phyloP scores from a whole-genome alignment of 2,797 vertebrate genomes.

The Callimico goeldii region DNA sequence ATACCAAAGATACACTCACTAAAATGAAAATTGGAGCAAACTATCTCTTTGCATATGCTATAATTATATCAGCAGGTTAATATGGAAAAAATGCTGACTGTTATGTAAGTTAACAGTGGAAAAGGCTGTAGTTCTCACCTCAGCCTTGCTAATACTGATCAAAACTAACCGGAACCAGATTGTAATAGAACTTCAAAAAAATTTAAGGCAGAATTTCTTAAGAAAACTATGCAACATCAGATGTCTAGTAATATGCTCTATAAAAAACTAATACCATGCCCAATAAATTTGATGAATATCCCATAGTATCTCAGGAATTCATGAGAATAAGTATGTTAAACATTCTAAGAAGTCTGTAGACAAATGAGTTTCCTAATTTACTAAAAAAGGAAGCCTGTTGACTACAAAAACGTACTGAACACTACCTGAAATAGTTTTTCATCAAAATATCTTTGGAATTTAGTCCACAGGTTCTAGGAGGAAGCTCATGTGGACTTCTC shows the following conservation, averaged over 20 bases:
- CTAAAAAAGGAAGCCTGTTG: not conserved
- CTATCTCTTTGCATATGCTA: not conserved
- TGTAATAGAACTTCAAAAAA: not conserved
- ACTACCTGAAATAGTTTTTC: not conserved
- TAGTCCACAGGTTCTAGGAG: not conserved
- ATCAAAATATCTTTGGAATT: not conserved
- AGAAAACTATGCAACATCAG: not conserved
- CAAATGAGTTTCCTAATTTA: not conserved
- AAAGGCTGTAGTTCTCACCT: not conserved
- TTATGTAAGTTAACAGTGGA: not conserved
- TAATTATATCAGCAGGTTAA: not conserved
- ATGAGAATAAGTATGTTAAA: not conserved
- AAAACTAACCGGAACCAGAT: constrained; percentile 13
- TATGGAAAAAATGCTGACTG: not conserved
- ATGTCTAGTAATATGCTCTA: not conserved
- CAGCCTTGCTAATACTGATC: not conserved
- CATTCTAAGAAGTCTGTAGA: not conserved
- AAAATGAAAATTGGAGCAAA: not conserved
- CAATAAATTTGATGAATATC: not conserved
- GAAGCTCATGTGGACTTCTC: not conserved
- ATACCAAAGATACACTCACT: not conserved
- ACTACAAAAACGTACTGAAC: not conserved
- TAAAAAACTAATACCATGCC: not conserved
- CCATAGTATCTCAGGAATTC: not conserved
- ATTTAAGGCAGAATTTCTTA: not conserved